These are phyloP conservation scores for Ennomos erosarius DNA, from an alignment of 2,888 invertebrate species.

Conservation along the genomic window DNA sequence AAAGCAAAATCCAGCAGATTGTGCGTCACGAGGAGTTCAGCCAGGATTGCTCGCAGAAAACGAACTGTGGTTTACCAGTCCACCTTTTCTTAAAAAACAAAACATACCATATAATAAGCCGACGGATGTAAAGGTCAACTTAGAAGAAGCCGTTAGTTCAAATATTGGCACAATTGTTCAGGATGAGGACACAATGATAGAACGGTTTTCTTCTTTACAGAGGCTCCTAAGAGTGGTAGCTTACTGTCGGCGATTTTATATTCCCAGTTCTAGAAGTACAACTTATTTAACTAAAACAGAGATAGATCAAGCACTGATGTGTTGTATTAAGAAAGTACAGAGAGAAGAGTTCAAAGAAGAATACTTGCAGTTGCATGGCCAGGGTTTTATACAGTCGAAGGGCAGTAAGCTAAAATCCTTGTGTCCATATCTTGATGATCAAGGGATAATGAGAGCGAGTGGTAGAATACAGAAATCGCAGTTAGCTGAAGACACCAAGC, in stretches of 20 bases:
- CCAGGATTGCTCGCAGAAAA: not conserved
- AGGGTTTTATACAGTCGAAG: too few relatives aligned
- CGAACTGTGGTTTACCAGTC: not conserved
- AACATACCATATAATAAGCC: not conserved
- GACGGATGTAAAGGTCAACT: not conserved
- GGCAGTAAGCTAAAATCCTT: too few relatives aligned
- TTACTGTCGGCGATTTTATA: not conserved
- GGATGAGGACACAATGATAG: not conserved
- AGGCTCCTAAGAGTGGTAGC: not conserved
- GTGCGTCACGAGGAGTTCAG: too few relatives aligned
- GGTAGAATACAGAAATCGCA: not conserved
- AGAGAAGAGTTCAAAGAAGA: not conserved
- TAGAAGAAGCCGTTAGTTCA: not conserved
- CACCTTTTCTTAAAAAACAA: not conserved
- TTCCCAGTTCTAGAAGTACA: not conserved
- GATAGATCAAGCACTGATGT: not conserved
- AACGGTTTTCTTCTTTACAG: not conserved
- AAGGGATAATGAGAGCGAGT: too few relatives aligned
- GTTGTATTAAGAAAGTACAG: not conserved
- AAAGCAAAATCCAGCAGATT: too few relatives aligned
- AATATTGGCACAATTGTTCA: not conserved
- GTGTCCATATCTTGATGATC: too few relatives aligned
- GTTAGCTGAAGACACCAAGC: not conserved
- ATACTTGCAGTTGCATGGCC: not conserved
- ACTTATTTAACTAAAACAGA: not conserved